Evolutionary conservation across 2,888 invertebrate genomes (phyloP), one percentile per base, ranked within the genome.

Genomic region (Pyrochroa serraticornis): DNA sequence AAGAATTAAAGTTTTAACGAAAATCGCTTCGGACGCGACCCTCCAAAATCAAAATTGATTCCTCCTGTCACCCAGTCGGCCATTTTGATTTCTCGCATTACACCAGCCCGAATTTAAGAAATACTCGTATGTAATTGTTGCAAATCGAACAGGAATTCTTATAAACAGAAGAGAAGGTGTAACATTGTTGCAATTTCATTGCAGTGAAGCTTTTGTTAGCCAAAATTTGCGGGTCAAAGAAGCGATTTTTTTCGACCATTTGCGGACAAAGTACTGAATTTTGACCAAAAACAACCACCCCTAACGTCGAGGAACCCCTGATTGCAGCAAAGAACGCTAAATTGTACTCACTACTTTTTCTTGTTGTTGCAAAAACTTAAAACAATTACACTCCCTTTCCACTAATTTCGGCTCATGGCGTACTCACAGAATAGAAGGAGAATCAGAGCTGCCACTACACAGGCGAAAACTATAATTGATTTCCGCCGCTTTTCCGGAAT

Each of bases 371-470:
- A 64, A 71, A 72, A 73, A 72, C 69, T 71, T 63, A 71, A 76
- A 74, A 75, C 75, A 76, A 74, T 74, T 69, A 69, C 75, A 74
- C 74, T 74, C 74, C 76, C 76, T 77, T 75, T 74, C 76, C 72
- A 75, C 70, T 72, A 75, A 65, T 71, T 68, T 70, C 70, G 73
- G 73, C 75, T 76, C 78, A 79, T 78, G 77, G 78, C 78, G 79
- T 75, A 75, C 69, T 69, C 50, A 50, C 43, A 50, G 52, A 55
- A 31, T 9, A 22, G 22, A 22, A 30, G 13, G 1, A n/a, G 39
- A 57, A 35, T 42, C 48, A 53, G 51, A 14, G 12, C 32, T 54
- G 46, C 58, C 61, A 61, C 41, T 38, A 50, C 33, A 50, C 33
- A n/a, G 31, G 35, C 44, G 30, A 22, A 22, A 22, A 22, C 5